Evolutionary conservation across 2,888 invertebrate genomes (phyloP).

Genomic region (Andrena trimmerana): DNA sequence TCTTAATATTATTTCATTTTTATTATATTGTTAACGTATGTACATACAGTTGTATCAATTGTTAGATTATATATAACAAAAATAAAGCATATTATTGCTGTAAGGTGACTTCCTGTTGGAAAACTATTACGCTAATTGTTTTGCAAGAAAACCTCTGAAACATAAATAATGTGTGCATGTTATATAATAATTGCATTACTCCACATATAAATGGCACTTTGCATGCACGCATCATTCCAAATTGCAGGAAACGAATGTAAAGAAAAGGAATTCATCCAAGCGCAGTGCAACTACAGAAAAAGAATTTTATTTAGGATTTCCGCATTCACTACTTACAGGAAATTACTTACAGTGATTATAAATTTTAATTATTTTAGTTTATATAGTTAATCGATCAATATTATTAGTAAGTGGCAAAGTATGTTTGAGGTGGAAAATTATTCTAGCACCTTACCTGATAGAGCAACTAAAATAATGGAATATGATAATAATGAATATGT

Average conservation of each 20-base stretch:
- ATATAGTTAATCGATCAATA: not conserved
- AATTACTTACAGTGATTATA: not conserved
- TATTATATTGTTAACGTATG: not conserved
- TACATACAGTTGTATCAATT: not conserved
- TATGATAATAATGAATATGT: not conserved
- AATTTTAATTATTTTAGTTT: not conserved
- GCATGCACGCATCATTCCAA: not conserved
- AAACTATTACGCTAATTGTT: conserved; percentile 61
- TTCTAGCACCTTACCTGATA: not conserved
- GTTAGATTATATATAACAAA: not conserved
- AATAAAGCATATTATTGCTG: conserved; percentile 9
- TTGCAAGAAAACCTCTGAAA: conserved; percentile 74
- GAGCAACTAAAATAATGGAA: no score
- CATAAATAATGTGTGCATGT: conserved; percentile 59
- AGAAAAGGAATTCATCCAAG: not conserved
- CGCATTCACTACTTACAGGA: not conserved
- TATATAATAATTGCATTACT: conserved; percentile 4
- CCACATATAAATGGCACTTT: not conserved
- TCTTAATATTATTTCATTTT: not conserved
- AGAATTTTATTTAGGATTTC: not conserved
- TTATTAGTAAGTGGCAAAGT: not conserved
- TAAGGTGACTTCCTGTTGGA: conserved; percentile 13
- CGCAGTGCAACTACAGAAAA: not conserved
- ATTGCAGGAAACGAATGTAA: not conserved
- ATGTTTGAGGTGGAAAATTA: not conserved